phyloP scores from a whole-genome alignment of 2,888 invertebrate genomes.

The Pandemis heparana region DNA sequence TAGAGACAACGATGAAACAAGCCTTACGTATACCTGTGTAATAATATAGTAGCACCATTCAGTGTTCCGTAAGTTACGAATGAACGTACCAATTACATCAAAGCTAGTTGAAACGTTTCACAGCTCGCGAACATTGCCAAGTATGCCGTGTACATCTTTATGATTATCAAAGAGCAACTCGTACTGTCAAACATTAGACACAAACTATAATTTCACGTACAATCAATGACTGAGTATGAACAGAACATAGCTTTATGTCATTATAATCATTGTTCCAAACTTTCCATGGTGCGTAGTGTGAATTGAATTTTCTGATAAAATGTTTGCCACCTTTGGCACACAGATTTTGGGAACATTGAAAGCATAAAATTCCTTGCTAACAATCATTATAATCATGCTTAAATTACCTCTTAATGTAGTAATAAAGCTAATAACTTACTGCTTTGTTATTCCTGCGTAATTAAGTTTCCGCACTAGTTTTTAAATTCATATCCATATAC shows the following conservation, averaged over 20 bases:
- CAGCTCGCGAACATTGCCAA: constrained; percentile 1
- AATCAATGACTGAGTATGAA: no score
- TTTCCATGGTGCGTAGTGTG: no score
- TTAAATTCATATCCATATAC: constrained; percentile 26
- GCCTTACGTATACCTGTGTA: neutral
- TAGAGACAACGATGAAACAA: neutral
- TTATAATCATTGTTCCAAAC: no score
- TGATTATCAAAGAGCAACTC: constrained; percentile 1
- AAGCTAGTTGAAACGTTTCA: constrained; percentile 3
- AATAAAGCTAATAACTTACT: constrained; percentile 19
- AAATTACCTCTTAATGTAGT: neutral
- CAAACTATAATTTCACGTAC: no score
- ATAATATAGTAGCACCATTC: neutral
- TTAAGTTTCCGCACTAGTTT: constrained; percentile 20
- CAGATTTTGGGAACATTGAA: no score
- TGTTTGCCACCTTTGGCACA: no score
- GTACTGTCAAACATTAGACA: neutral
- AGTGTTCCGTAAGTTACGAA: neutral
- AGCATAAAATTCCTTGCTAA: no score
- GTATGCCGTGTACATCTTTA: neutral
- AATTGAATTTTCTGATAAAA: no score
- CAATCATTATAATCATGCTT: no score
- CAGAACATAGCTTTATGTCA: no score
- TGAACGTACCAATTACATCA: constrained; percentile 1
- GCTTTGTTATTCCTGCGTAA: constrained; percentile 20